Base-by-base conservation (phyloP, 1,140 invertebrate species). In the Ostrea denselamellosa region DNA sequence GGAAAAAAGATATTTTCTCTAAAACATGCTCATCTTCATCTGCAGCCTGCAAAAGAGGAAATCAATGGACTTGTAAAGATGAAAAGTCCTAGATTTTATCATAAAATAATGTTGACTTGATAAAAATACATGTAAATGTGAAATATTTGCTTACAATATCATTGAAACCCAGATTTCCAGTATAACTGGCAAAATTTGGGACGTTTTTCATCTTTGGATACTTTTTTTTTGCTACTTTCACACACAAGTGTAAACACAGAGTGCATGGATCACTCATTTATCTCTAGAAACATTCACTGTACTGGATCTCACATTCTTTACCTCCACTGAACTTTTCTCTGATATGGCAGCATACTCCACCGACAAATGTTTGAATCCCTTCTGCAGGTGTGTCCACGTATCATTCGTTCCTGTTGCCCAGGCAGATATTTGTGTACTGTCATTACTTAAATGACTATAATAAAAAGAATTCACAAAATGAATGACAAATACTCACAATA, bases 371-470 rank as follows among this genome's bases (percentile, higher is more conserved):
- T 96, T 95, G 88, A 96, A 96, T 4, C 96, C 96, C 90, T 96
- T 96, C 90, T 96, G 96, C 91, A 96, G 95, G 58, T 96, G 95
- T 77, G 95, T 93, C 96, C 96, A 97, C 22, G 96, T 95, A 14
- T 95, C 95, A 84, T 95, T 96, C 14, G 96, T 95, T 22, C 96
- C 96, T n/a, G 96, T 96, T 0, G 96, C 95, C 96, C 96, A 96
- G 3, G 95, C 91, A 34, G 95, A 96, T 12, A 96, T 95, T 7
- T 88, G 89, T 5, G 92, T 94, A 8, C 84, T 71, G 88, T 94
- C 93, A 87, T 90, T 92, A 88, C 92, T 92, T 84, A 94, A 88
- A 19, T 90, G 85, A 89, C 94, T 95, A 89, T n/a, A 93, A 89
- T 82, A 3, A 53, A 14, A 62, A n/a, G 17, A 62, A 62, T 19